phyloP scores from a whole-genome alignment of 53 echinoderm and acorn worm species.

The Paracentrotus lividus region DNA sequence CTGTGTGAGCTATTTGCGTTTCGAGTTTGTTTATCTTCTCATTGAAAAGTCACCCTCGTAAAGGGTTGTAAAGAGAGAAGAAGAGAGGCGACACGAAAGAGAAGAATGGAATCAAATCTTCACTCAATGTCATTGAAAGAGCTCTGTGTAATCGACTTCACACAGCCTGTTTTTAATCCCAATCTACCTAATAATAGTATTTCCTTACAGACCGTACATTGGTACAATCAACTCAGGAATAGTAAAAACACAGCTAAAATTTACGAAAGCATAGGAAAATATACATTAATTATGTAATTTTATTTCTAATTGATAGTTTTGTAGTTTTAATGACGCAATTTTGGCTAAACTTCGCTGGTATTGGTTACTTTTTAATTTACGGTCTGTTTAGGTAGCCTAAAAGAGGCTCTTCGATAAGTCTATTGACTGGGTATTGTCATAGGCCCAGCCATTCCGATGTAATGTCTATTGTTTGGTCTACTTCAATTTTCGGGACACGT shows the following conservation, averaged over 20 bases:
- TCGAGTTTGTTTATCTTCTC: conserved; percentile 62
- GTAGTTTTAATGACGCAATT: neutral
- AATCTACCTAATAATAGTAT: neutral
- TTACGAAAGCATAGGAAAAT: neutral
- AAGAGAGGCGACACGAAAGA: conserved; percentile 42
- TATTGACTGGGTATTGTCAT: conserved; percentile 66
- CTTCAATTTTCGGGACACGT: conserved; percentile 72
- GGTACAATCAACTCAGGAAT: neutral
- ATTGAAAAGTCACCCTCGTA: conserved; percentile 60
- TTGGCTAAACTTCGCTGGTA: neutral
- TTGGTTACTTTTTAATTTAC: neutral
- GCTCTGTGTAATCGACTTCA: conserved; percentile 52
- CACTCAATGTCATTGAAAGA: conserved; percentile 56
- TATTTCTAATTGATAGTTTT: neutral
- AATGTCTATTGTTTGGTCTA: conserved; percentile 60
- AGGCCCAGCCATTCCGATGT: conserved; percentile 63
- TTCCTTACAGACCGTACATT: neutral
- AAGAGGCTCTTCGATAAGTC: neutral
- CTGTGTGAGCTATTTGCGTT: conserved; percentile 67
- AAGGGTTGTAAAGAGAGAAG: conserved; percentile 44
- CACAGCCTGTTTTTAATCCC: conserved; percentile 65
- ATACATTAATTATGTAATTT: neutral
- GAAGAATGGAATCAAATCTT: conserved; percentile 60
- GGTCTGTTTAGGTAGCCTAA: neutral
- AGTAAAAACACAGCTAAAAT: neutral